These are phyloP conservation scores for Aleiodes leptofemur DNA, from an alignment of 2,888 invertebrate species.

Conservation along the genomic window DNA sequence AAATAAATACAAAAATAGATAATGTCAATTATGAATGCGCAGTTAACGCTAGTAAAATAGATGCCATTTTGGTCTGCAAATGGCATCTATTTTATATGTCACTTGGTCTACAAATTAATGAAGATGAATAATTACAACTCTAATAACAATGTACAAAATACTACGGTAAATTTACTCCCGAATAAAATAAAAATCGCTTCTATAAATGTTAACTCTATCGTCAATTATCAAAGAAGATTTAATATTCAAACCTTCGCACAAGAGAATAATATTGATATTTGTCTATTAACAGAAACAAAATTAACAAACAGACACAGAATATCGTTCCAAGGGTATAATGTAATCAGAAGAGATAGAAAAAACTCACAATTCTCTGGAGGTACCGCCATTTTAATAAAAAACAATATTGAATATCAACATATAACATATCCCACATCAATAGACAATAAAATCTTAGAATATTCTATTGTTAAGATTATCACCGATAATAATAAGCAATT, in stretches of 20 bases:
- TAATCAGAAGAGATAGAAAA: neutral
- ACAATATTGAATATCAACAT: neutral
- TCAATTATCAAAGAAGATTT: constrained; percentile 29
- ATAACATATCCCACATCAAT: constrained; percentile 13
- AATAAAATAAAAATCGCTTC: constrained; percentile 14
- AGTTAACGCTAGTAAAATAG: too few species aligned
- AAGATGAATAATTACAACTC: too few species aligned
- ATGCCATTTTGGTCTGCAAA: too few species aligned
- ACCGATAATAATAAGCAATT: constrained; percentile 4
- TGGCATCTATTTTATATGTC: too few species aligned
- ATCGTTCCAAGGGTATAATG: neutral
- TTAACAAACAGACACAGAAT: constrained; percentile 35
- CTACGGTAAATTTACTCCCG: neutral
- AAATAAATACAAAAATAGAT: too few species aligned
- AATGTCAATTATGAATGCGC: too few species aligned
- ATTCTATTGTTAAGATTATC: constrained; percentile 21
- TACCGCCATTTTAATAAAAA: constrained; percentile 39
- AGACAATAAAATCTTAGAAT: constrained; percentile 35
- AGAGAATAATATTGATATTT: neutral
- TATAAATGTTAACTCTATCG: constrained; percentile 36
- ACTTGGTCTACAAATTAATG: too few species aligned
- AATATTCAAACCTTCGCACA: constrained; percentile 33
- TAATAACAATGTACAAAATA: neutral
- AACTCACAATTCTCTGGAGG: constrained; percentile 38
- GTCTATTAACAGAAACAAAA: constrained; percentile 42